These are phyloP conservation scores for Encarsia formosa DNA, from an alignment of 2,888 invertebrate species.

Conservation along the genomic window DNA sequence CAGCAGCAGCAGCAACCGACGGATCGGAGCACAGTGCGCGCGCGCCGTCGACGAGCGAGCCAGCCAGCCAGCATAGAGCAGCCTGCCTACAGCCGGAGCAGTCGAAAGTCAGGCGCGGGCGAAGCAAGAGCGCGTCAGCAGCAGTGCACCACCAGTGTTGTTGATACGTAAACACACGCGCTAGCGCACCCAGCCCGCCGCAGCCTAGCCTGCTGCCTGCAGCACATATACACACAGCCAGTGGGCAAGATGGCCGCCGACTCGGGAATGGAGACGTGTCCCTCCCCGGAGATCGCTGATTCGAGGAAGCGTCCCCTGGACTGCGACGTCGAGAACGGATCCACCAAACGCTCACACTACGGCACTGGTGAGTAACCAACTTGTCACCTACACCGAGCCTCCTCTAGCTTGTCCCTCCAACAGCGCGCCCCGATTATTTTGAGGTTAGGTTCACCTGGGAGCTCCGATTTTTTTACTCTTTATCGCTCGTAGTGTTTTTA, in stretches of 20 bases:
- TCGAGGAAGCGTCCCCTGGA: slow-evolving; percentile 87
- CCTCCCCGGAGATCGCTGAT: slow-evolving; percentile 87
- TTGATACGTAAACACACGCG: too few species aligned
- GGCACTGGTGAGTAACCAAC: slow-evolving; percentile 67
- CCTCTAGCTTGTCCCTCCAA: not conserved
- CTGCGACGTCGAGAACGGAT: slow-evolving; percentile 82
- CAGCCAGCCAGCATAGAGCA: not conserved
- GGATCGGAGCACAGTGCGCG: too few species aligned
- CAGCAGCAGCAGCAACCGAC: too few species aligned
- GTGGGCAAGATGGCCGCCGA: slow-evolving; percentile 79
- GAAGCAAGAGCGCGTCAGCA: not conserved
- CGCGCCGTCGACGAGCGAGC: not conserved
- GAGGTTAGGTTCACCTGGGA: slow-evolving; percentile 13
- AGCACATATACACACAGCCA: slow-evolving; percentile 17
- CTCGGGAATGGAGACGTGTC: slow-evolving; percentile 90
- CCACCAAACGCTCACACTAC: slow-evolving; percentile 86
- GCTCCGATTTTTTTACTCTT: not conserved
- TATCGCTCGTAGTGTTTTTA: not conserved
- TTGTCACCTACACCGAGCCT: slow-evolving; percentile 4
- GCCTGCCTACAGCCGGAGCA: not conserved
- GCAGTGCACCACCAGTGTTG: not conserved
- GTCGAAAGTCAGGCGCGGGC: not conserved
- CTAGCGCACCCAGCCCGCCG: not conserved
- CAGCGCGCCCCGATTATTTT: not conserved
- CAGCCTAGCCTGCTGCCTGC: not conserved